Conservation (phyloP, 2,888 invertebrate genomes). For the Drosophila anomalata region DNA sequence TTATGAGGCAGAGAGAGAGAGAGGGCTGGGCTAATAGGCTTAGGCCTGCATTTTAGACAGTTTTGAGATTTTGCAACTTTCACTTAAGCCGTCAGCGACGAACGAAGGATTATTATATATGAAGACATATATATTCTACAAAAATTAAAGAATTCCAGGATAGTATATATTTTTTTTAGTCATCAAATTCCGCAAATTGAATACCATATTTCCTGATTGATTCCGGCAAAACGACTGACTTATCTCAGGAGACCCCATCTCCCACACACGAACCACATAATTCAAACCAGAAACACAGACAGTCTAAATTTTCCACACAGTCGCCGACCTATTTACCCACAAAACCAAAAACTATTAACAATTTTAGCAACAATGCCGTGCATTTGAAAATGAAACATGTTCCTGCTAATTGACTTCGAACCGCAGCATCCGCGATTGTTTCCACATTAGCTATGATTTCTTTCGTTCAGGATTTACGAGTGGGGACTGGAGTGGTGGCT, state of each 20-base stretch:
- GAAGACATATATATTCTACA: conserved; percentile 10
- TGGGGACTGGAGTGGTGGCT: neutral
- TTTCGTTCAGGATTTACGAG: conserved; percentile 35
- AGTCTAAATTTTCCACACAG: conserved; percentile 4
- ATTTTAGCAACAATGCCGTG: conserved; percentile 25
- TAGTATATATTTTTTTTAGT: neutral
- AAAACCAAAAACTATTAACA: conserved; percentile 46
- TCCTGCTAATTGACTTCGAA: conserved; percentile 74
- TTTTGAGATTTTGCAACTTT: conserved; percentile 16
- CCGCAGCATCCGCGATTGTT: conserved; percentile 77
- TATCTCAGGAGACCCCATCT: neutral
- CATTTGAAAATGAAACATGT: conserved; percentile 66
- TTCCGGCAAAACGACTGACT: neutral
- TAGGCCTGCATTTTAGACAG: conserved; percentile 42
- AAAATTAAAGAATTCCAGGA: conserved; percentile 8
- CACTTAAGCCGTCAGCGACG: conserved; percentile 18
- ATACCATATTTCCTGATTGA: conserved; percentile 8
- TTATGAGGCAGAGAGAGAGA: conserved; percentile 7
- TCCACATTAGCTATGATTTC: conserved; percentile 75
- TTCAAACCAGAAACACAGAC: neutral
- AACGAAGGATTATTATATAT: conserved; percentile 6
- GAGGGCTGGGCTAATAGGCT: conserved; percentile 38
- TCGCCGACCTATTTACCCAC: conserved; percentile 54
- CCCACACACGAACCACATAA: conserved; percentile 5
- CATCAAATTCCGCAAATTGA: conserved; percentile 6